These are phyloP conservation scores for Epiblema foenella DNA, from an alignment of 2,888 invertebrate genomes.

Conservation along the genomic window DNA sequence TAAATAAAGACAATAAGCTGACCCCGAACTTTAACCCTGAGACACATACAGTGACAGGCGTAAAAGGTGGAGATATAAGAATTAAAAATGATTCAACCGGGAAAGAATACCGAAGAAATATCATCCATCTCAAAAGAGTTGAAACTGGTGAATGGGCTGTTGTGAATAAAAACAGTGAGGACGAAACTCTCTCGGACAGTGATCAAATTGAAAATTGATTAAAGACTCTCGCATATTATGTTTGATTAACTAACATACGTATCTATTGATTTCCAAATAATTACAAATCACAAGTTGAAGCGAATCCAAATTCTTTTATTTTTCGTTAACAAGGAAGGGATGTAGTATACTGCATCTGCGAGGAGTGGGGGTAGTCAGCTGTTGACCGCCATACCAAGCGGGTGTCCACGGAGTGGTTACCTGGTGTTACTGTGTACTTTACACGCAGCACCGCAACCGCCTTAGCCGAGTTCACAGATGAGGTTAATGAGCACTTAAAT, in stretches of 20 bases:
- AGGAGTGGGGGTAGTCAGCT: no score
- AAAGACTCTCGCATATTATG: no score
- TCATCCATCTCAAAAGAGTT: slow-evolving; percentile 48
- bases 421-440: neutral
- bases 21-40: slow-evolving; percentile 38
- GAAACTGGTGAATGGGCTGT: neutral
- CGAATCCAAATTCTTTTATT: neutral
- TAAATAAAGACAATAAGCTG: slow-evolving; percentile 48
- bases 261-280: neutral
- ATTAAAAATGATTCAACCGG: slow-evolving; percentile 49
- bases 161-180: neutral
- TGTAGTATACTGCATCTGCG: neutral
- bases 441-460: no score
- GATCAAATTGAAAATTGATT: neutral
- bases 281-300: neutral
- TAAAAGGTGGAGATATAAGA: slow-evolving; percentile 40
- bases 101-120: slow-evolving; percentile 45
- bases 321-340: neutral
- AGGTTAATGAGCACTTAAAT: no score
- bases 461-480: no score
- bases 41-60: slow-evolving; percentile 43
- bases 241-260: neutral
- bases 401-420: neutral
- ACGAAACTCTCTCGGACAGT: neutral
- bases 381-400: no score